phyloP scores from a whole-genome alignment of 2,888 invertebrate species.

The Leptopilina myrica region DNA sequence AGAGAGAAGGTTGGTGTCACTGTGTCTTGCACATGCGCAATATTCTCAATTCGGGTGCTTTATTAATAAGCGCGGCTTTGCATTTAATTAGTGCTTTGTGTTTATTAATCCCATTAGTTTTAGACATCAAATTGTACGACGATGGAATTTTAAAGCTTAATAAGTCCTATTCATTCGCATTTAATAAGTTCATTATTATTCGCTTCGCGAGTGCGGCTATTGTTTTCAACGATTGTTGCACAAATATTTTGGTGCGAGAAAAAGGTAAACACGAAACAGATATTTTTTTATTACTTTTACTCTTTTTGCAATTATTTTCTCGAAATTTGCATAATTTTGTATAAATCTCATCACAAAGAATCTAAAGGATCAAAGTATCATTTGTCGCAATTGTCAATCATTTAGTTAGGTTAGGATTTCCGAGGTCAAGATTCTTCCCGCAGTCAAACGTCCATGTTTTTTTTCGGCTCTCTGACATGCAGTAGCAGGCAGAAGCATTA shows the following conservation, averaged over 20 bases:
- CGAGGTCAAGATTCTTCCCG: neutral
- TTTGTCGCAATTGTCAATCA: neutral
- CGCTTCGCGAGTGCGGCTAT: too few relatives aligned
- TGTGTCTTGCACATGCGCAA: neutral
- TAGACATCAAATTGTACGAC: too few relatives aligned
- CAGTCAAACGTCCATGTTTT: constrained; percentile 23
- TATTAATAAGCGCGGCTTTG: too few relatives aligned
- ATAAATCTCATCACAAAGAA: neutral
- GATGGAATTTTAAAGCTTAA: too few relatives aligned
- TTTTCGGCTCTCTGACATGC: neutral
- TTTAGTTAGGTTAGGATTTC: neutral
- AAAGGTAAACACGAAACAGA: neutral
- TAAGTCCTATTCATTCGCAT: too few relatives aligned
- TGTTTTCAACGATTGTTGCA: too few relatives aligned
- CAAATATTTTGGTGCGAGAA: too few relatives aligned
- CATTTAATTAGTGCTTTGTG: too few relatives aligned
- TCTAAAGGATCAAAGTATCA: neutral
- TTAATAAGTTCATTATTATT: too few relatives aligned
- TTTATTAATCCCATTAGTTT: too few relatives aligned
- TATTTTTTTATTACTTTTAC: neutral
- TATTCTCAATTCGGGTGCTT: neutral
- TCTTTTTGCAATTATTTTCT: neutral
- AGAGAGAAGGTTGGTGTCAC: neutral
- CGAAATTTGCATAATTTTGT: neutral
- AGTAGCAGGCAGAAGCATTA: constrained; percentile 3